phyloP scores from a whole-genome alignment of 2,888 invertebrate species.

The Ormyrus thymus region DNA sequence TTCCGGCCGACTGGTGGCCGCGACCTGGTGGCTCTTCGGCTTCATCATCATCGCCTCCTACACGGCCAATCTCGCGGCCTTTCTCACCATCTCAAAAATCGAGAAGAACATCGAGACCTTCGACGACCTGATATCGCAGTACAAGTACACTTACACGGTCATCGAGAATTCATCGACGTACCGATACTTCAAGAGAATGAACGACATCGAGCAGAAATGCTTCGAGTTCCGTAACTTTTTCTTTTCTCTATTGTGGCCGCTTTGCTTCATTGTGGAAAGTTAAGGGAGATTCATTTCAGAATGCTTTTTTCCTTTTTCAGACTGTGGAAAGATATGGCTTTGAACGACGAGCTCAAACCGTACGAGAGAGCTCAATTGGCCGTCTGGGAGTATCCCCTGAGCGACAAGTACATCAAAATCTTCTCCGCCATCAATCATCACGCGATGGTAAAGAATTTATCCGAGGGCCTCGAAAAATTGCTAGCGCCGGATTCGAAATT shows the following conservation, averaged over 20 bases:
- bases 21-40: constrained; percentile 99
- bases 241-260: not conserved
- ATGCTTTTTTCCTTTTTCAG: constrained; percentile 74
- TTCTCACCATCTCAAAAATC: constrained; percentile 93
- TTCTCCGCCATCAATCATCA: constrained; percentile 90
- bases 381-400: constrained; percentile 98
- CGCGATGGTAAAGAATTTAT: not conserved
- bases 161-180: constrained; percentile 90
- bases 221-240: constrained; percentile 84
- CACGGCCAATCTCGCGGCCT: constrained; percentile 98
- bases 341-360: constrained; percentile 91
- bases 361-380: constrained; percentile 92
- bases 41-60: constrained; percentile 99
- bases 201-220: constrained; percentile 93
- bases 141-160: constrained; percentile 96
- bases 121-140: constrained; percentile 95
- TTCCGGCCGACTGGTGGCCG: constrained; percentile 96
- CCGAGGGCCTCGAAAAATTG: not conserved
- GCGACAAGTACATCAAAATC: constrained; percentile 97
- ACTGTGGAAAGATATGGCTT: constrained; percentile 96
- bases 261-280: not conserved
- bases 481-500: constrained; percentile 82
- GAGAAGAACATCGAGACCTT: constrained; percentile 94
- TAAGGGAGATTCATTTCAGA: too few species aligned
- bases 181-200: constrained; percentile 97